A percentile compares a stretch with the other conserved stretches of the same genome.
These are phyloP conservation scores for Argyrosomus regius DNA, from an alignment of 2,797 vertebrate species.

Conservation along the genomic window DNA sequence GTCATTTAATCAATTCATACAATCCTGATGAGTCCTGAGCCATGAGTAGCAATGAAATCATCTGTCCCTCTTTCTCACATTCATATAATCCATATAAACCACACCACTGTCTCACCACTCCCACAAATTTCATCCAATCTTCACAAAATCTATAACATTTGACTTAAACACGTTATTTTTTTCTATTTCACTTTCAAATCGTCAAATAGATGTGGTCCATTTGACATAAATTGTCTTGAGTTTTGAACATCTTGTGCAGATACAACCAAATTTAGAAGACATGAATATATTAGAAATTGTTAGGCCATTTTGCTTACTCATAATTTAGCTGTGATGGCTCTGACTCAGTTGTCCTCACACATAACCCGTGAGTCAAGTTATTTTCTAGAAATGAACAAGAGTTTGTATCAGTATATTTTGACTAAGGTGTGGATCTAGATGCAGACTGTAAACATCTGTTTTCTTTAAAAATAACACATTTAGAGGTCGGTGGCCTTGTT, in stretches of 20 bases:
- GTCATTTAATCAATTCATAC: background rate
- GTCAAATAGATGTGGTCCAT: background rate
- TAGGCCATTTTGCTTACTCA: background rate
- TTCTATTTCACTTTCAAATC: background rate
- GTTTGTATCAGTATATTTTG: constrained; percentile 3
- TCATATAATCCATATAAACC: background rate
- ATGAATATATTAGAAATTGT: background rate
- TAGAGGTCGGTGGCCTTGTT: background rate
- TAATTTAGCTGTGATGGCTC: background rate
- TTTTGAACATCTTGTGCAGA: background rate
- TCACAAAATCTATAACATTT: background rate
- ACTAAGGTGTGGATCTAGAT: background rate
- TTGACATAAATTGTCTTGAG: constrained; percentile 6
- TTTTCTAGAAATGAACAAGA: background rate
- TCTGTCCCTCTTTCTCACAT: background rate
- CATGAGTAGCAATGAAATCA: background rate
- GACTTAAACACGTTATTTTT: background rate
- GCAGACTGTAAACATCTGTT: background rate
- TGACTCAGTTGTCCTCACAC: background rate
- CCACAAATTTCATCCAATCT: background rate
- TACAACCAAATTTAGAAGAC: constrained; percentile 12
- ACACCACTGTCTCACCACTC: background rate
- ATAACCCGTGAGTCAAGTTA: background rate
- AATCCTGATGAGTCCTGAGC: background rate
- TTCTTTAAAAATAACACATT: background rate